Evolutionary conservation across 2,797 vertebrate species (phyloP), one percentile per base, ranked within the genome.

Genomic region (Vipera latastei): DNA sequence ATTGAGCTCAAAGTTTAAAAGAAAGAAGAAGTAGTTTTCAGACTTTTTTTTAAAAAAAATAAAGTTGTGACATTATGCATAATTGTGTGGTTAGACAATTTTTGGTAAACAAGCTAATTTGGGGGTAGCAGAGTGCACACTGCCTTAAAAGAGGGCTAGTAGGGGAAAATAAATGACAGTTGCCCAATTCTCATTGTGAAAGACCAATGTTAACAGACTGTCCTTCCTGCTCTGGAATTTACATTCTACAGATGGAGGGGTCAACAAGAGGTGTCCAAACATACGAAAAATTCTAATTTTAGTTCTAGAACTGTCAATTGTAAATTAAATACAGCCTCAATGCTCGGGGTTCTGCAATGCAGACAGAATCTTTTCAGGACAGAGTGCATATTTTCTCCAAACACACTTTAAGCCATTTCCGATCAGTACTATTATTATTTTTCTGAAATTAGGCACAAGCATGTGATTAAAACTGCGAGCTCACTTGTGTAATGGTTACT

Each of bases 41-140:
- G 73, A 38, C 69, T 78, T 57, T 57, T 18, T 57, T 20, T 53
- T 51, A 28, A 63, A 78, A 48, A 44, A 18, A 83, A 83, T 48
- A 12, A 48, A 48, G 73, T 83, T 83, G 20, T 92, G 93, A 38
- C 69, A 2, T 83, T 20, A n/a, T 20, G n/a, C 95, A 92, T 63
- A 94, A 94, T 60, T 63, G 55, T 83, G 94, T 91, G 16, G 26
- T 90, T 86, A 83, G n/a, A 0, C 86, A 89, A 4, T 44, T n/a
- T 89, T 61, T 93, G 93, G 94, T 95, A 96, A 97, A 96, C 90
- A 96, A 95, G 57, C 91, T 95, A 90, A 92, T 91, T 28, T 85
- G 6, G 59, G 12, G 53, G 38, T 18, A 92, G 89, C 20, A 4
- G 56, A 86, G 26, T 25, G 5, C 60, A 20, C 61, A 48, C 22